Conservation (phyloP, 2,888 invertebrate genomes). For the Lepidochrysops patricia region DNA sequence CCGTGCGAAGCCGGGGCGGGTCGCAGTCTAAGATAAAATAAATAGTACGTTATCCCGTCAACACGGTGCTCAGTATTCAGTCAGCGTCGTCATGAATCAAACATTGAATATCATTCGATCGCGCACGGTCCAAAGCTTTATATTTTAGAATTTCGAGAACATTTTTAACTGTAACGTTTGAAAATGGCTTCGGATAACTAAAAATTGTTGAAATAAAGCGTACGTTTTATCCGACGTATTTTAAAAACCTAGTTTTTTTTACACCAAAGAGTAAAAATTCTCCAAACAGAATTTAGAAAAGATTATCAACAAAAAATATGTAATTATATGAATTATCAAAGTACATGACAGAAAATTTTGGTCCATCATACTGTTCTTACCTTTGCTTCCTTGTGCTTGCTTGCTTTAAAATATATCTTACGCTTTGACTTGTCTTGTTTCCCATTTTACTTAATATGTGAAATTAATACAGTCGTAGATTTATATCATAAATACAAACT, state of each 20-base stretch:
- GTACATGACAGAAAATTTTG: too few species aligned
- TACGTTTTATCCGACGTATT: background rate
- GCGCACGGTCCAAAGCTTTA: background rate
- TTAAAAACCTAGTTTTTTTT: background rate
- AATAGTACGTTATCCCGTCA: background rate
- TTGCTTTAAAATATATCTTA: too few species aligned
- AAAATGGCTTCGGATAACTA: background rate
- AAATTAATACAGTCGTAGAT: too few species aligned
- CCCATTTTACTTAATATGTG: too few species aligned
- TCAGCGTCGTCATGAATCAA: background rate
- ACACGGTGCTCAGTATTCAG: background rate
- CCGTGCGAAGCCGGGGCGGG: too few species aligned
- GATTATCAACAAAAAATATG: too few species aligned
- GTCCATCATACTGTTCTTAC: too few species aligned
- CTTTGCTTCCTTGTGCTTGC: too few species aligned
- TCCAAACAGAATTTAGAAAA: too few species aligned
- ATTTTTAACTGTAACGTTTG: background rate
- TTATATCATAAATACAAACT: too few species aligned
- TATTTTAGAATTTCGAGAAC: background rate
- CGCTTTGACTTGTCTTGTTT: too few species aligned
- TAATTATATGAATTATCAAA: too few species aligned
- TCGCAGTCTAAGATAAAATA: background rate
- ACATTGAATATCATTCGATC: background rate
- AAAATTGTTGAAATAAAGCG: background rate
- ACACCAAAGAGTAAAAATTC: background rate